A percentile compares a stretch with the other conserved stretches of the same genome.
These are phyloP conservation scores for Equus przewalskii DNA, from an alignment of 2,113 vertebrate species.

Conservation along the genomic window DNA sequence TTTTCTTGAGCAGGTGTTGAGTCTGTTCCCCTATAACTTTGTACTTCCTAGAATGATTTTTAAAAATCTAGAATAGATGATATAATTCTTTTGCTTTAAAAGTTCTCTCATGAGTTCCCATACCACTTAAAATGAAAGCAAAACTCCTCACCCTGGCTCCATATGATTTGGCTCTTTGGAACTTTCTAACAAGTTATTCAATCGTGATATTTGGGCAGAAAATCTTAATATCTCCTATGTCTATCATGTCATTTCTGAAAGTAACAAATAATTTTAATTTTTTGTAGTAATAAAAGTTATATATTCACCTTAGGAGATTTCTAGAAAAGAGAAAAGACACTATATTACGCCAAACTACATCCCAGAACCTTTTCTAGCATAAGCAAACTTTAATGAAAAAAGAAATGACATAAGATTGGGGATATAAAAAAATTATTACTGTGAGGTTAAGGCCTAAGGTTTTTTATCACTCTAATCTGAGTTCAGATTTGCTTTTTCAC, in stretches of 20 bases:
- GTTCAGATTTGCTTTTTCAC: constrained; percentile 40
- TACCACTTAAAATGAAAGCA: background rate
- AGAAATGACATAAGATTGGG: constrained; percentile 9
- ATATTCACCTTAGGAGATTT: background rate
- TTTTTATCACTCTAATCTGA: constrained; percentile 2
- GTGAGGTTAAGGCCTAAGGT: background rate
- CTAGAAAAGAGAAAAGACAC: background rate
- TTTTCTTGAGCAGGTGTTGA: background rate
- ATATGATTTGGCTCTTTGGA: background rate
- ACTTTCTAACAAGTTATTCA: background rate
- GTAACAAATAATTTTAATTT: background rate
- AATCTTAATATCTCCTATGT: background rate
- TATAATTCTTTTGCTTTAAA: background rate
- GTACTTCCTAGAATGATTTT: constrained; percentile 25
- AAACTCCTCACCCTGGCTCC: background rate
- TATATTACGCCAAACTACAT: background rate
- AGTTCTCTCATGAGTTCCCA: background rate
- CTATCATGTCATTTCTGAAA: background rate
- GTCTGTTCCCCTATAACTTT: background rate
- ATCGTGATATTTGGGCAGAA: background rate
- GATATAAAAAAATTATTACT: constrained; percentile 7
- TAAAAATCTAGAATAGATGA: background rate
- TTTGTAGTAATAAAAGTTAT: background rate
- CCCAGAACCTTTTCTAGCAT: background rate
- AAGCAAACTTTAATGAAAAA: constrained; percentile 28